These are phyloP conservation scores for Alauda arvensis DNA, from an alignment of 2,797 vertebrate species.

Conservation along the genomic window DNA sequence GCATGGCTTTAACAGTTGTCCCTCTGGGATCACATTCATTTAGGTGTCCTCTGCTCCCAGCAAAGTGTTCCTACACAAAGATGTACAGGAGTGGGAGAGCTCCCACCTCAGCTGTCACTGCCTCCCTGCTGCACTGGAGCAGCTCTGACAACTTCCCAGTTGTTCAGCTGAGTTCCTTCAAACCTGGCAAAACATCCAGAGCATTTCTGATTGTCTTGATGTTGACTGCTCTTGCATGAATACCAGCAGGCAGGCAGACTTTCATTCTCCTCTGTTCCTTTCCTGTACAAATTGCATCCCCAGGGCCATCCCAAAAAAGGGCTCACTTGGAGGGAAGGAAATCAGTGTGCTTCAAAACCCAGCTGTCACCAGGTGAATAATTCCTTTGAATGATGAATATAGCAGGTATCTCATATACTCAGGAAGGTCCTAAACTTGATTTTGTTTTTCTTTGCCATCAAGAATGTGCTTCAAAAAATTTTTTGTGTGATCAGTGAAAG, in stretches of 20 bases:
- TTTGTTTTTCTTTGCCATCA: conserved; percentile 2
- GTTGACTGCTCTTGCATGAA: background rate
- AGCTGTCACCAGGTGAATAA: background rate
- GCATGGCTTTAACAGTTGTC: background rate
- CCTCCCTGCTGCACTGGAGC: background rate
- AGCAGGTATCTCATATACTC: conserved; percentile 7
- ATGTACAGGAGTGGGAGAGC: background rate
- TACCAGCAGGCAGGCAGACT: background rate
- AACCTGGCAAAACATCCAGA: background rate
- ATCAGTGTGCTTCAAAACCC: conserved; percentile 13
- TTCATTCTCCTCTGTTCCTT: background rate
- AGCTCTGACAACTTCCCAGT: background rate
- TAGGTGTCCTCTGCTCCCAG: background rate
- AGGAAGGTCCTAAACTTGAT: conserved; percentile 9
- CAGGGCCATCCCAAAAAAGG: conserved; percentile 2
- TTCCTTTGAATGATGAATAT: conserved; percentile 3
- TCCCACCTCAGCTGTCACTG: background rate
- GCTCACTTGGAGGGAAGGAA: background rate
- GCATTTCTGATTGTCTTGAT: background rate
- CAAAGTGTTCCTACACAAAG: background rate
- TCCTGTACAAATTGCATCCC: conserved; percentile 32
- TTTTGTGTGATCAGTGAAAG: background rate
- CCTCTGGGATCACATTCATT: background rate
- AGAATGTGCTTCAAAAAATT: background rate
- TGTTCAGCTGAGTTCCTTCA: conserved; percentile 1